phyloP scores from a whole-genome alignment of 2,888 invertebrate species.

The Quadroppia sp. region DNA sequence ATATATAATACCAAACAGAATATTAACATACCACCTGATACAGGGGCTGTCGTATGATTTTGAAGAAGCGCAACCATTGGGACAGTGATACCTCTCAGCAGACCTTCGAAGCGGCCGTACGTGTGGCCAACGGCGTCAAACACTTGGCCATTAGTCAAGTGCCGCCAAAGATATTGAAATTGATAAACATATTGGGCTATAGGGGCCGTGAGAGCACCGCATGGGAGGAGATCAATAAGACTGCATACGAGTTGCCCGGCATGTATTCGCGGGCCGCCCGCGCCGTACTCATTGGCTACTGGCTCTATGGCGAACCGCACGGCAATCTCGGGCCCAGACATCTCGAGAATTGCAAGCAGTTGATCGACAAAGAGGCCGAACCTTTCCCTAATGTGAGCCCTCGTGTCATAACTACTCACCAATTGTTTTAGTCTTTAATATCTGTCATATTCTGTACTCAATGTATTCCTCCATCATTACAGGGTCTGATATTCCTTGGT shows the following conservation, averaged over 20 bases:
- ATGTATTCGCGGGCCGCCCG: not conserved
- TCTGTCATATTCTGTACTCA: too few species aligned
- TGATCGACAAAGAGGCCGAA: slow-evolving; percentile 21
- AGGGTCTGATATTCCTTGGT: slow-evolving; percentile 25
- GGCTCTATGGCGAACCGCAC: slow-evolving; percentile 11
- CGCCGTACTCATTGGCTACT: slow-evolving; percentile 21
- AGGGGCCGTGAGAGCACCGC: slow-evolving; percentile 9
- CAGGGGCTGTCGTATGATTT: not conserved
- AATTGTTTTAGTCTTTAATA: too few species aligned
- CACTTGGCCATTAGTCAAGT: slow-evolving; percentile 25
- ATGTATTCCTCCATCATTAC: too few species aligned
- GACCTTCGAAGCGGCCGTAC: slow-evolving; percentile 22
- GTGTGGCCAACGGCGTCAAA: slow-evolving; percentile 18
- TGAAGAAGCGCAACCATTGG: slow-evolving; percentile 7
- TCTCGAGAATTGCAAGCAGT: not conserved
- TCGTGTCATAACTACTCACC: too few species aligned
- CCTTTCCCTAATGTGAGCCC: slow-evolving; percentile 26
- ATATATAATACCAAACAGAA: too few species aligned
- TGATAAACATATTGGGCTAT: slow-evolving; percentile 35
- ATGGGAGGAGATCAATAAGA: slow-evolving; percentile 21
- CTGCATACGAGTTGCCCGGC: slow-evolving; percentile 15
- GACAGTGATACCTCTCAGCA: not conserved
- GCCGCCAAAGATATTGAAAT: slow-evolving; percentile 35
- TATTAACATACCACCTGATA: not conserved
- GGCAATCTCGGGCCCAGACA: slow-evolving; percentile 3